Evolutionary conservation across 1,140 invertebrate genomes (phyloP), one percentile per base, ranked within the genome.

Genomic region (Drosophila auraria): DNA sequence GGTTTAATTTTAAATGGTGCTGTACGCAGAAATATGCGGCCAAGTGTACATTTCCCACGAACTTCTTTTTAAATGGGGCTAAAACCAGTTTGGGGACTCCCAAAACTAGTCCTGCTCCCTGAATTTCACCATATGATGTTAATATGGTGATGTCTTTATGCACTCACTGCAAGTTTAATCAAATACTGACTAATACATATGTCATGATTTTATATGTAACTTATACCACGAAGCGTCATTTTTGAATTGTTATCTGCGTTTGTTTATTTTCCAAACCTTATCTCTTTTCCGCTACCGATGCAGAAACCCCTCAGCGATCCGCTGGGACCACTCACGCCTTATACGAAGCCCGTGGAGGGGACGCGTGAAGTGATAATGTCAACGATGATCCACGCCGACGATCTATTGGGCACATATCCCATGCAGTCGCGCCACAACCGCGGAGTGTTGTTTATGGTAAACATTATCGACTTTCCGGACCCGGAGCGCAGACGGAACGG

Each of bases 391-490:
- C 75, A 89, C 23, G 63, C 8, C 0, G 73, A 83, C 17, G 14
- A 49, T 0, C 23, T 51, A 2, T 5, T 72, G 11, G 86, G 70
- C 17, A 49, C 61, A 8, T 89, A 89, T 40, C n/a, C 23, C 5
- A 89, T 89, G 84, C 38, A 65, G 20, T 73, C 84, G 12, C 40
- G 71, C 14, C 25, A 68, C 5, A 59, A 94, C 20, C 94, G 94
- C 45, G 95, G 95, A 14, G 93, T 94, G 17, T 93, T 95, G 42
- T 90, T 95, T 14, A 93, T 95, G 49, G 94, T 95, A 33, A 95
- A 95, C 54, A 95, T 94, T 62, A 94, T 95, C 2, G 78, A 93
- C 49, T 94, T 94, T 40, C 47, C 80, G 6, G 86, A 90, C 30
- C 20, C 74, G 9, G 6, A 82, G 0, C 69, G 80, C 11, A 77